Percentiles rank a stretch among this genome's conserved stretches.
These are phyloP conservation scores for Automeris io DNA, from an alignment of 2,888 invertebrate species.

Conservation along the genomic window DNA sequence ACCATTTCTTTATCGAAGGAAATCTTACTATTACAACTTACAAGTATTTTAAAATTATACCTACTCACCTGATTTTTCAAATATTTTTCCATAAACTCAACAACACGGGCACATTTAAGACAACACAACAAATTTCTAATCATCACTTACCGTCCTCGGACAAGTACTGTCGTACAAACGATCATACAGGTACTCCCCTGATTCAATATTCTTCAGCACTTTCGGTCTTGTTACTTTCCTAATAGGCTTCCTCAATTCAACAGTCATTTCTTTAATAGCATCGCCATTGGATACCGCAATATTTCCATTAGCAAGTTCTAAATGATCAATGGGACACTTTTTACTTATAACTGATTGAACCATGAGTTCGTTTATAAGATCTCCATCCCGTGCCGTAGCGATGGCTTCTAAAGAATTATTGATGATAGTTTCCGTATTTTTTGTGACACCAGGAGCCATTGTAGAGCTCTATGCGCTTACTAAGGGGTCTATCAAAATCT, in stretches of 20 bases:
- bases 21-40: too few species aligned
- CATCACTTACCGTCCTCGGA: slow-evolving; percentile 53
- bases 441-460: slow-evolving; percentile 61
- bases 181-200: slow-evolving; percentile 54
- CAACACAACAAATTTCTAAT: too few species aligned
- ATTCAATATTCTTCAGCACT: slow-evolving; percentile 58
- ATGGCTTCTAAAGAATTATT: slow-evolving; percentile 30
- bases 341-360: slow-evolving; percentile 18
- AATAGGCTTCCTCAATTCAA: slow-evolving; percentile 34
- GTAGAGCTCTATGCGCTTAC: slow-evolving; percentile 9
- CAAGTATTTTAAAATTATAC: too few species aligned
- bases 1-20: too few species aligned
- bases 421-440: slow-evolving; percentile 44
- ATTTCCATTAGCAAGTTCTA: background rate
- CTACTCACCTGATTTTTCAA: background rate
- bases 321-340: slow-evolving; percentile 27
- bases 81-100: too few species aligned
- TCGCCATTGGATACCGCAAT: background rate
- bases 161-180: slow-evolving; percentile 53
- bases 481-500: background rate
- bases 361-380: slow-evolving; percentile 31
- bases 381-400: slow-evolving; percentile 21
- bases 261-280: slow-evolving; percentile 16
- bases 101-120: too few species aligned
- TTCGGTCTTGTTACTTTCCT: slow-evolving; percentile 51